Conservation (phyloP, 2,797 vertebrate genomes). For the Carcharodon carcharias region DNA sequence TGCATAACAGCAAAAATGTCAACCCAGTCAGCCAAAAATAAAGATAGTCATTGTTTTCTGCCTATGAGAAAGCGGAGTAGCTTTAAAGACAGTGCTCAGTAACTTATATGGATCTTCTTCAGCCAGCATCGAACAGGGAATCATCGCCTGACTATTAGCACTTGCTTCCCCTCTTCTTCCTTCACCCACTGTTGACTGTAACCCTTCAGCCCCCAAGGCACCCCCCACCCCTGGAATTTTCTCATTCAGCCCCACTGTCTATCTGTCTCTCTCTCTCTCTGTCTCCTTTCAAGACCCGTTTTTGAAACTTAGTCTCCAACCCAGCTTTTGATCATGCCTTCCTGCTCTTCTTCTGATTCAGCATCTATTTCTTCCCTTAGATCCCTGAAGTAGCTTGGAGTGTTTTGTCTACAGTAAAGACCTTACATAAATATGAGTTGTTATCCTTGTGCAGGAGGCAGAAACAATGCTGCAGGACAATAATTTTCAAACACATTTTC, state of each 20-base stretch:
- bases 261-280: background rate
- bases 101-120: background rate
- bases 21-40: background rate
- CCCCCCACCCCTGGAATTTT: background rate
- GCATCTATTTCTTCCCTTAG: background rate
- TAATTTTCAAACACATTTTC: background rate
- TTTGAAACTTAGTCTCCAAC: background rate
- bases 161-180: background rate
- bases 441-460: background rate
- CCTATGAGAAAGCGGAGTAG: background rate
- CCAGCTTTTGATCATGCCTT: background rate
- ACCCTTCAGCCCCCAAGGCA: background rate
- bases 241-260: background rate
- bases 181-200: background rate
- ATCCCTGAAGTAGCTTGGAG: background rate
- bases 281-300: background rate
- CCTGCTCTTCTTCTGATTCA: background rate
- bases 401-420: background rate
- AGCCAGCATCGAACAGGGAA: background rate
- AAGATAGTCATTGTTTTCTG: background rate
- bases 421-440: background rate
- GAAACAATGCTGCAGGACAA: background rate
- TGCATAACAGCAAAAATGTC: too few species aligned
- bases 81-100: background rate
- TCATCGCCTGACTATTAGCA: background rate